Evolutionary conservation across 2,888 invertebrate genomes (phyloP), one percentile per base, ranked within the genome.

Genomic region (Dorcus parallelipipedus): DNA sequence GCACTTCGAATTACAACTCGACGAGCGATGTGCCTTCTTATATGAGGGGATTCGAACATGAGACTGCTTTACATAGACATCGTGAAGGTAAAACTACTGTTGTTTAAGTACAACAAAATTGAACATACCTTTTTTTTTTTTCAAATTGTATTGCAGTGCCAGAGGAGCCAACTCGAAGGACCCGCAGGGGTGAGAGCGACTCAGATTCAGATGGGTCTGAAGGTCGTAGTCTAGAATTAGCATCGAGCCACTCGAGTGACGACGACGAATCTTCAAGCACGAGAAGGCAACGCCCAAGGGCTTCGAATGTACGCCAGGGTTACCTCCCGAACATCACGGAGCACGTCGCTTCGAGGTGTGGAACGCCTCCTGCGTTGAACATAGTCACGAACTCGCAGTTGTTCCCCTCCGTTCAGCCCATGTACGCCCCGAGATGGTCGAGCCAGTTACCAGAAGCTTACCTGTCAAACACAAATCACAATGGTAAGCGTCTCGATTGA

Each of bases 191-290:
- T 33, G 80, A 87, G 7, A 86, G 87, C 69, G 87, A 87, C 64
- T 87, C 90, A 0, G 94, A 95, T 69, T 91, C 91, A 0, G 93
- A 94, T 51, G 84, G 81, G 52, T 90, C 90, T 3, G 83, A 83
- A 68, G 92, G 91, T 2, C 84, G 92, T 41, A 91, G 91, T 69
- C 81, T 97, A 60, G 96, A 96, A 70, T 83, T 97, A 51, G 96
- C 96, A 9, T 96, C 96, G 50, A 95, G 95, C 74, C 97, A 97
- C 80, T 95, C 95, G 8, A 95, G 95, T 49, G 97, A 97, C 72
- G 96, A 97, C 65, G 89, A 89, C 64, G 89, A 89, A 71, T 86
- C 87, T 14, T 59, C 59, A 14, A 59, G 59, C 45, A 59, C 59
- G 3, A 48, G 66, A 42, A 55, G 65, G 40, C 61, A 65, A 39